These are phyloP conservation scores for Benitochromis conjunctus DNA, from an alignment of 2,113 vertebrate genomes.

Conservation along the genomic window DNA sequence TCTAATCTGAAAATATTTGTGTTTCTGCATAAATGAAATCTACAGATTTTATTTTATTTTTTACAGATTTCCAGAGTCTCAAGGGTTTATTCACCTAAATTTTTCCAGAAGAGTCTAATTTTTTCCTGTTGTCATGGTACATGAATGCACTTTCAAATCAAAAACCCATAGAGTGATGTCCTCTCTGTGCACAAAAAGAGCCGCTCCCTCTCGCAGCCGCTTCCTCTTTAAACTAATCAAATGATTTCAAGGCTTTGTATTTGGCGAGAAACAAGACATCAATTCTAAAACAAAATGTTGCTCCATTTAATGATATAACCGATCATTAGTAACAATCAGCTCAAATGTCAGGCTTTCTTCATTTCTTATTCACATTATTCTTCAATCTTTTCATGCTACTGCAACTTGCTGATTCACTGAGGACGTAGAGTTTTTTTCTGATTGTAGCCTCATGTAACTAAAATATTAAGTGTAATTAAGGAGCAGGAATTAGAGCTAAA, in stretches of 20 bases:
- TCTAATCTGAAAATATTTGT: background rate
- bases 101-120: background rate
- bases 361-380: slow-evolving; percentile 3
- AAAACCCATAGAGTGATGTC: background rate
- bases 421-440: background rate
- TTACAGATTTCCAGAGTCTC: background rate
- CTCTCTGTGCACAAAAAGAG: background rate
- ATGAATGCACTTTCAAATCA: background rate
- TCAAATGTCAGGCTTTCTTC: background rate
- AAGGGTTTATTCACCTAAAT: background rate
- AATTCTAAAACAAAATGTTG: background rate
- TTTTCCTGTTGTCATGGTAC: background rate
- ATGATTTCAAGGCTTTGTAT: background rate
- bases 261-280: background rate
- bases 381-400: background rate
- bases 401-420: background rate
- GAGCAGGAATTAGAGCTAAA: slow-evolving; percentile 1
- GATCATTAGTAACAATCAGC: background rate
- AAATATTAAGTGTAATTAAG: slow-evolving; percentile 13
- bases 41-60: background rate
- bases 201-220: background rate
- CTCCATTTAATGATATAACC: background rate
- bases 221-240: background rate
- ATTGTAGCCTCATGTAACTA: background rate
- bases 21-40: background rate